Evolutionary conservation across 1,140 invertebrate genomes (phyloP).

Genomic region (Panonychus citri): DNA sequence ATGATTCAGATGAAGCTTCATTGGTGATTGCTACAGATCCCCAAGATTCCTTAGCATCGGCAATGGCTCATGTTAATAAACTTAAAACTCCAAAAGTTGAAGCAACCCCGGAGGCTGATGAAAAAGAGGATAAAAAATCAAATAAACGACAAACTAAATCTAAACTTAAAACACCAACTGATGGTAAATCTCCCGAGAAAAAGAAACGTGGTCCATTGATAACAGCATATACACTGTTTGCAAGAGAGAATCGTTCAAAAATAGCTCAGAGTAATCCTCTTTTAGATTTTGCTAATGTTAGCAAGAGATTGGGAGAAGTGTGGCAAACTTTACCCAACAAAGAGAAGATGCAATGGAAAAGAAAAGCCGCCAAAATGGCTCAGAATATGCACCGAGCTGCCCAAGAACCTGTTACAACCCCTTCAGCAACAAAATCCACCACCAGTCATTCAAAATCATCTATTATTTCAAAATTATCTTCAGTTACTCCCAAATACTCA

Average conservation of each 20-base stretch:
- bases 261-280: constrained; percentile 43
- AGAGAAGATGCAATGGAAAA: constrained; percentile 34
- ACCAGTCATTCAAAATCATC: background rate
- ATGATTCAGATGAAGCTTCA: background rate
- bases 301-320: constrained; percentile 23
- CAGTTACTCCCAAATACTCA: background rate
- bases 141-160: constrained; percentile 9
- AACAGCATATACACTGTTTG: constrained; percentile 74
- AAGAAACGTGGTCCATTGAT: constrained; percentile 22
- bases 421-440: background rate
- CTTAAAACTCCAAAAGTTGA: constrained; percentile 4
- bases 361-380: constrained; percentile 39
- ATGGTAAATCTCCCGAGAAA: background rate
- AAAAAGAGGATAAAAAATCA: constrained; percentile 31
- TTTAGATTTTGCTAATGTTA: constrained; percentile 21
- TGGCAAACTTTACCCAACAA: constrained; percentile 23
- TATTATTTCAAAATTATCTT: background rate
- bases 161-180: constrained; percentile 7
- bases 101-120: constrained; percentile 1
- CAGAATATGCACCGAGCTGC: too few relatives aligned
- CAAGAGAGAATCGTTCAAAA: constrained; percentile 48
- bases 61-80: background rate
- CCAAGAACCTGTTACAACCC: background rate
- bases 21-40: background rate
- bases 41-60: background rate